Conservation (phyloP, 2,888 invertebrate species). For the Melinaea marsaeus region DNA sequence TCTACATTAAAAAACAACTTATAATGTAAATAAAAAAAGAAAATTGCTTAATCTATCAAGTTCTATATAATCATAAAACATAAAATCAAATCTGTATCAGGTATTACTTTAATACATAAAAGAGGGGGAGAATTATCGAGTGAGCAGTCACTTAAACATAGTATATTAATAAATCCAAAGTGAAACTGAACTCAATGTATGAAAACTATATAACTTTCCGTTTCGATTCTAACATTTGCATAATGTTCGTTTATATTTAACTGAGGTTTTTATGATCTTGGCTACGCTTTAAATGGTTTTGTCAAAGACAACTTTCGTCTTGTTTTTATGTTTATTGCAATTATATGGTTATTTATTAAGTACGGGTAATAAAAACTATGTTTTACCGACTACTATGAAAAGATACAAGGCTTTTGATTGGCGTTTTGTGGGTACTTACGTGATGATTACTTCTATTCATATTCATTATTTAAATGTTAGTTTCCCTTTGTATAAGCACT, state of each 20-base stretch:
- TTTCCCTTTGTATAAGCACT: too few species aligned
- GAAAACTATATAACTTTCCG: slow-evolving; percentile 5
- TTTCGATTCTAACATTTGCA: slow-evolving; percentile 24
- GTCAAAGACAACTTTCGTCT: slow-evolving; percentile 26
- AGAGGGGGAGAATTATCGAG: too few species aligned
- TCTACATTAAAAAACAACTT: too few species aligned
- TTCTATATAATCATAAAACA: too few species aligned
- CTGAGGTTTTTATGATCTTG: slow-evolving; percentile 26
- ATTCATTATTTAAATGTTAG: too few species aligned
- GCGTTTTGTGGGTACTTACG: not conserved
- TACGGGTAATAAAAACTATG: not conserved
- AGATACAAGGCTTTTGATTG: not conserved
- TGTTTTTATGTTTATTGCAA: slow-evolving; percentile 22
- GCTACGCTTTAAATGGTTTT: slow-evolving; percentile 24
- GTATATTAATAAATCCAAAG: not conserved
- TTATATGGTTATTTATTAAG: slow-evolving; percentile 18
- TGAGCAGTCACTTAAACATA: too few species aligned
- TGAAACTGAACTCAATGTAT: not conserved
- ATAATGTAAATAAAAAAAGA: too few species aligned
- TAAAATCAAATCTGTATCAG: too few species aligned
- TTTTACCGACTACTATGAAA: not conserved
- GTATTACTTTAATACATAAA: too few species aligned
- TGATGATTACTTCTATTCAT: not conserved
- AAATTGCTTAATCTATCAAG: too few species aligned
- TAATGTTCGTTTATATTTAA: slow-evolving; percentile 30